Base-by-base conservation (phyloP, 2,888 invertebrate genomes). In the Bhutanitis thaidina region DNA sequence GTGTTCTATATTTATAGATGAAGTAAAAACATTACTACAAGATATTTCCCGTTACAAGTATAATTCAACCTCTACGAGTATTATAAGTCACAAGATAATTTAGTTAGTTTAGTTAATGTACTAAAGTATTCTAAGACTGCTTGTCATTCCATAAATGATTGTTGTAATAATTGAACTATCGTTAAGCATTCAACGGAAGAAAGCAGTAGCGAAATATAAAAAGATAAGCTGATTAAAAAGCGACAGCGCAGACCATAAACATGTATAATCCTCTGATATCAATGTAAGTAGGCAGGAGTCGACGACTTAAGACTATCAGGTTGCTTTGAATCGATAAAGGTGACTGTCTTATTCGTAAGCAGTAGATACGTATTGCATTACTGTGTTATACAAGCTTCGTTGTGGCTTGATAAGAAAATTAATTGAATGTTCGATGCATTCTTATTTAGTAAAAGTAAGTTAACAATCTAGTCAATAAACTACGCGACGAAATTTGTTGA, bases 241-340 rank as follows among this genome's bases (percentile, higher is more conserved):
- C 45, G 35, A 36, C 45, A 35, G 40, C 36, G 20, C 41, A 34
- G 45, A 39, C 50, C 44, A 51, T 46, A 51, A 45, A 51, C 51
- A 51, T 13, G 51, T 32, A 43, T 61, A 59, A 62, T 60, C 60
- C 62, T 38, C 49, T 55, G 62, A 62, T 63, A 64, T 64, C 61
- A 59, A 56, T 58, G 41, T 45, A 50, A 50, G 62, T 59, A 57
- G 57, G 57, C 52, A 53, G 49, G 47, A 53, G 58, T 55, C 59
- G 56, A 55, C 57, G 55, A 53, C 56, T 61, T 57, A 58, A 56
- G 56, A 57, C 54, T 61, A 60, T 64, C 62, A 30, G 37, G 53
- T 62, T 61, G 43, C 60, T 39, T 41, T 37, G 16, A 59, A 61
- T 61, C 61, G 59, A 62, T 60, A 56, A 51, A 37, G 51, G 45